Conservation (phyloP, 1,140 invertebrate species). For the Ctenoplectra terminalis region DNA sequence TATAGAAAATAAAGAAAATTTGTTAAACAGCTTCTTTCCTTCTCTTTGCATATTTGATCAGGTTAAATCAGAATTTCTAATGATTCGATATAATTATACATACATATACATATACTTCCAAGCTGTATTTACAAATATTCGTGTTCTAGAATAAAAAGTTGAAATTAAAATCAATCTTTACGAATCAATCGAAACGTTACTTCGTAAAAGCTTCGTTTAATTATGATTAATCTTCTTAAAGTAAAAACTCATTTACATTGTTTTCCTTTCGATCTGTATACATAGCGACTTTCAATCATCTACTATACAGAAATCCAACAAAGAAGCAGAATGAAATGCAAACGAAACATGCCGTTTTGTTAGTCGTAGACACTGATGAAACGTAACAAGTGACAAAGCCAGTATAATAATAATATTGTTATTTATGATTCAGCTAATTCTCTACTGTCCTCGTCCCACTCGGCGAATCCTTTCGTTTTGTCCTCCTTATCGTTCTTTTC, state of each 20-base stretch:
- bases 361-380: slow-evolving; percentile 36
- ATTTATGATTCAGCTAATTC: slow-evolving; percentile 69
- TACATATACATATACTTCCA: background rate
- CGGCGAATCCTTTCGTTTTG: slow-evolving; percentile 66
- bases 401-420: slow-evolving; percentile 40
- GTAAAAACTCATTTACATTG: background rate
- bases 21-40: background rate
- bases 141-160: background rate
- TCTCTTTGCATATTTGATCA: background rate
- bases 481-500: slow-evolving; percentile 37
- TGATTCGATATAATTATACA: slow-evolving; percentile 4
- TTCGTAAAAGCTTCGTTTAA: background rate
- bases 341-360: slow-evolving; percentile 22
- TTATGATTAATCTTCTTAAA: background rate
- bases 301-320: background rate
- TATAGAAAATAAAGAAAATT: background rate
- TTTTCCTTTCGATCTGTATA: background rate
- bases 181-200: background rate
- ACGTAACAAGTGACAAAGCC: slow-evolving; percentile 24
- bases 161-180: background rate
- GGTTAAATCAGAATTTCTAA: slow-evolving; percentile 16
- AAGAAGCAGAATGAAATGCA: slow-evolving; percentile 35
- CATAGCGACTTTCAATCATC: background rate
- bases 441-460: slow-evolving; percentile 77
- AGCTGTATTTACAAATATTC: slow-evolving; percentile 34